Conservation (phyloP, 2,888 invertebrate species). For the Eupithecia abbreviata region DNA sequence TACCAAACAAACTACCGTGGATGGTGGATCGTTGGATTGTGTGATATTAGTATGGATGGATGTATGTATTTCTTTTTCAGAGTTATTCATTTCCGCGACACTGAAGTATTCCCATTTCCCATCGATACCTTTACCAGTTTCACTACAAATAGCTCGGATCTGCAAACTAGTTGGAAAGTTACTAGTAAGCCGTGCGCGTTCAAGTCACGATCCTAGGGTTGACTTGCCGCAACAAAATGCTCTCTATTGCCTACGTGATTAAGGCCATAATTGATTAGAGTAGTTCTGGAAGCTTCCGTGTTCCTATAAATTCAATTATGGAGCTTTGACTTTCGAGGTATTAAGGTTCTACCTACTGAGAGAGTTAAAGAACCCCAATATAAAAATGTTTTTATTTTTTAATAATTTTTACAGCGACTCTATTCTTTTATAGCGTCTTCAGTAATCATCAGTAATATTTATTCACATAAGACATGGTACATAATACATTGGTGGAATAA, state of each 20-base stretch:
- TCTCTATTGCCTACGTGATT: conserved; percentile 30
- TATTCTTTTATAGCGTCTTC: too few relatives aligned
- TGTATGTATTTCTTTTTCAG: too few relatives aligned
- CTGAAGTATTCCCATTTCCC: conserved; percentile 27
- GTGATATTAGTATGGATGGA: background rate
- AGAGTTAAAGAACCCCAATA: background rate
- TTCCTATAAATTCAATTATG: conserved; percentile 40
- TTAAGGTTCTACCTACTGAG: background rate
- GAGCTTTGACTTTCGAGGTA: conserved; percentile 11
- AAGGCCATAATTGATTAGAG: conserved; percentile 25
- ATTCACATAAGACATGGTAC: too few relatives aligned
- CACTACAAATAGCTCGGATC: conserved; percentile 67
- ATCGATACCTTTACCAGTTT: conserved; percentile 51
- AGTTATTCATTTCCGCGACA: background rate
- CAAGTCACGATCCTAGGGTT: conserved; percentile 48
- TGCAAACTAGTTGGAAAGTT: conserved; percentile 77
- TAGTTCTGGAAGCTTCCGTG: conserved; percentile 38
- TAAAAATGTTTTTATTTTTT: background rate
- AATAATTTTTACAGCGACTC: too few relatives aligned
- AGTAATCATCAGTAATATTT: too few relatives aligned
- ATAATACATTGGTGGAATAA: too few relatives aligned
- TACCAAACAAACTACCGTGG: too few relatives aligned
- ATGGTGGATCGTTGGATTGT: too few relatives aligned
- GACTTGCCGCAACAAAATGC: conserved; percentile 24
- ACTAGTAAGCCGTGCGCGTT: conserved; percentile 55